Percentiles rank a stretch among this genome's conserved stretches.
phyloP scores from a whole-genome alignment of 2,113 vertebrate species.

The Cichladusa arquata region DNA sequence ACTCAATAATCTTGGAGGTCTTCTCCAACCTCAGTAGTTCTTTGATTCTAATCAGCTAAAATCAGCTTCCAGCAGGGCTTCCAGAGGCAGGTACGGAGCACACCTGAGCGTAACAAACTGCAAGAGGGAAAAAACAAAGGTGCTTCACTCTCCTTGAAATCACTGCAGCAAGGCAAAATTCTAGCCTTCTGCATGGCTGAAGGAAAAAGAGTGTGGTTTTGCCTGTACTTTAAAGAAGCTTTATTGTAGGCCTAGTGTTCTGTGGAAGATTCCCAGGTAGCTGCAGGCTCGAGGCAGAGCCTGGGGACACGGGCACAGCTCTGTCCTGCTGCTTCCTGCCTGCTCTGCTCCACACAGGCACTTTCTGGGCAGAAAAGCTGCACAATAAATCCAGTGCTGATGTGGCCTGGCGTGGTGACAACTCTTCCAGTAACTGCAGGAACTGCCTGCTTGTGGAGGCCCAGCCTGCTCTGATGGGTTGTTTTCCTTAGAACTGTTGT shows the following conservation, averaged over 20 bases:
- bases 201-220: neutral
- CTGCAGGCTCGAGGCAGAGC: neutral
- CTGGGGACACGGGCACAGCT: neutral
- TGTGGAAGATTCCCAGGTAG: neutral
- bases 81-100: neutral
- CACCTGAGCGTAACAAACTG: accelerated
- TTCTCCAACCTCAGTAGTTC: neutral
- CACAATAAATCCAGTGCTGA: neutral
- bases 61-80: neutral
- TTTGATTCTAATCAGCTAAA: neutral
- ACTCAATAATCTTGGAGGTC: neutral
- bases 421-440: constrained; percentile 52
- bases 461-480: neutral
- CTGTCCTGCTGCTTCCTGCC: neutral
- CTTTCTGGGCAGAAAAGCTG: constrained; percentile 27
- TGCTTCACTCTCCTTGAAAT: neutral
- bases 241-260: neutral
- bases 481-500: neutral
- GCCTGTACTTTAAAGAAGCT: neutral
- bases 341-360: neutral
- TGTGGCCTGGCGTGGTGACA: constrained; percentile 39
- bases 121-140: neutral
- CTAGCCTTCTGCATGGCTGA: neutral
- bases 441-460: neutral
- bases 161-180: neutral